These are phyloP conservation scores for Lycaena phlaeas DNA, from an alignment of 2,888 invertebrate species.

Conservation along the genomic window DNA sequence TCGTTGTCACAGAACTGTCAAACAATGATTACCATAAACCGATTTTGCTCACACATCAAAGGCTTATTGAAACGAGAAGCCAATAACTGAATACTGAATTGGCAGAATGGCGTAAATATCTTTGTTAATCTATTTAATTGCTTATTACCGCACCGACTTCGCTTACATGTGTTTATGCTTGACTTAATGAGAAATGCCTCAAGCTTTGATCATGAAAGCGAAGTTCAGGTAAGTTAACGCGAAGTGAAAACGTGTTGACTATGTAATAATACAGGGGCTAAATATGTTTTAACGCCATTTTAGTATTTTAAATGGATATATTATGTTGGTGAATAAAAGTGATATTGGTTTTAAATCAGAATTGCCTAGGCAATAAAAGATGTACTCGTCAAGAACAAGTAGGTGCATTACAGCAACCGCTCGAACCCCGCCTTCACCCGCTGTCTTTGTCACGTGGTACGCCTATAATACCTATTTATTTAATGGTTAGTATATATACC, in stretches of 20 bases:
- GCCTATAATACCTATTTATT: too few relatives aligned
- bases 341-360: too few relatives aligned
- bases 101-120: constrained; percentile 53
- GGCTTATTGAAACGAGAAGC: constrained; percentile 37
- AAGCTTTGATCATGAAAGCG: constrained; percentile 41
- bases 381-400: too few relatives aligned
- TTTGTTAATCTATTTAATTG: constrained; percentile 69
- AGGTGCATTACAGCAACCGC: too few relatives aligned
- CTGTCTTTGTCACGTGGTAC: too few relatives aligned
- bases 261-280: too few relatives aligned
- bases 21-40: constrained; percentile 55
- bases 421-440: too few relatives aligned
- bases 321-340: too few relatives aligned
- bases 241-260: not conserved
- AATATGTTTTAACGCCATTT: constrained; percentile 23
- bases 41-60: too few relatives aligned
- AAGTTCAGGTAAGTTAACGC: constrained; percentile 4
- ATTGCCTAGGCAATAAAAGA: too few relatives aligned
- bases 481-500: too few relatives aligned
- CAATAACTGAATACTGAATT: constrained; percentile 49
- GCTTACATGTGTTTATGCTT: constrained; percentile 44
- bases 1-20: constrained; percentile 40
- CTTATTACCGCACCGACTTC: constrained; percentile 51
- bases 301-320: too few relatives aligned
- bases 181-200: constrained; percentile 38